Base-by-base conservation (phyloP, 2,797 vertebrate genomes). In the Rachycentron canadum region DNA sequence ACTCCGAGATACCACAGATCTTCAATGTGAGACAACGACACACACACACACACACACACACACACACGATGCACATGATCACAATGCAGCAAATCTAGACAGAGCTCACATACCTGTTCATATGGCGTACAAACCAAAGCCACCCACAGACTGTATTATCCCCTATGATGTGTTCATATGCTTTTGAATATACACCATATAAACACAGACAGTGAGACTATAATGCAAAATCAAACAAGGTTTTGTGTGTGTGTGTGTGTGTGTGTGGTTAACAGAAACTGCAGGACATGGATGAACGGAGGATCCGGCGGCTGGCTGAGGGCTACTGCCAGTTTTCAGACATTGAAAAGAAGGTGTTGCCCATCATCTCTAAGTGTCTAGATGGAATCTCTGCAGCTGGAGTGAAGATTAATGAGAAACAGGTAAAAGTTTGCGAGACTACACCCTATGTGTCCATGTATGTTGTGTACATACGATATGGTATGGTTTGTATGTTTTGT, bases 251-350 rank as follows among this genome's bases (percentile, higher is more conserved):
- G 43, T 21, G 16, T 45, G 40, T 16, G 12, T 65, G 41, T 76
- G 30, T 76, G 40, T 83, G 58, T 68, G 40, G 11, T 8, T 69
- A 90, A 84, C 95, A 99, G 98, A 96, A 97, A 89, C 92, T 99
- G 82, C 98, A 99, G 94, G 97, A 96, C 88, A 96, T 99, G 97
- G 98, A 99, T 76, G 98, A 99, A 89, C 94, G 94, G 17, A 94
- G 98, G 76, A 97, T 97, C 68, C 83, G 91, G 85, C 96, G 96
- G 72, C 92, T 99, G 69, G 96, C 97, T 6, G 95, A 96, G 73
- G 97, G 96, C 68, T 99, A 98, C 89, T 94, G 94, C 85, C 95
- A 96, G 83, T 97, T 99, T 91, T 96, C 98, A 34, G 96, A 99
- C 72, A 95, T 95, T 0, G 98, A 99, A 89, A 97, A 96, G 75